These are phyloP conservation scores for Nyctibius grandis DNA, from an alignment of 2,797 vertebrate genomes.

Conservation along the genomic window DNA sequence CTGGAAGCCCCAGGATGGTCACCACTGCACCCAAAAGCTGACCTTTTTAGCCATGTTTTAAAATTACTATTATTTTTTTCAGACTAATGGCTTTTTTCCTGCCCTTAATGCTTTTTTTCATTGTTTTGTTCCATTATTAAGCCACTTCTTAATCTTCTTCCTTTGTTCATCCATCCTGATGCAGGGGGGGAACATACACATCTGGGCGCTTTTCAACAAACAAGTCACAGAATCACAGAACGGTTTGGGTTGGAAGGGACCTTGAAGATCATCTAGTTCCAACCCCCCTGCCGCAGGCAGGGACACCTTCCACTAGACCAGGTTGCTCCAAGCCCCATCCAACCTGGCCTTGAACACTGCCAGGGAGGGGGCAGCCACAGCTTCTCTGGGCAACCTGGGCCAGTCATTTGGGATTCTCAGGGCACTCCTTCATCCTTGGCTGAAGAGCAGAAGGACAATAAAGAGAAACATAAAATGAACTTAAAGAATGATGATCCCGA, in stretches of 20 bases:
- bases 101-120: neutral
- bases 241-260: no score
- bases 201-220: neutral
- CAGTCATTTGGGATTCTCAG: neutral
- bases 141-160: neutral
- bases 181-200: neutral
- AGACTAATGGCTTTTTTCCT: neutral
- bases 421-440: neutral
- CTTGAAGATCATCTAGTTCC: no score
- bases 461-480: neutral
- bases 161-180: neutral
- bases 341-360: no score
- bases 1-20: constrained; percentile 27
- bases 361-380: no score
- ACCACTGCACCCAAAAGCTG: constrained; percentile 4
- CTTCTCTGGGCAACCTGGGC: no score
- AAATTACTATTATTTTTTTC: neutral
- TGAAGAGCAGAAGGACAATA: neutral
- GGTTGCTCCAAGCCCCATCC: no score
- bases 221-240: no score
- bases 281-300: no score
- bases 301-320: no score
- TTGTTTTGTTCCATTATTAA: neutral
- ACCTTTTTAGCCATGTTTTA: neutral
- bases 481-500: neutral